Base-by-base conservation (phyloP, 2,113 vertebrate genomes). In the Mesitornis unicolor region DNA sequence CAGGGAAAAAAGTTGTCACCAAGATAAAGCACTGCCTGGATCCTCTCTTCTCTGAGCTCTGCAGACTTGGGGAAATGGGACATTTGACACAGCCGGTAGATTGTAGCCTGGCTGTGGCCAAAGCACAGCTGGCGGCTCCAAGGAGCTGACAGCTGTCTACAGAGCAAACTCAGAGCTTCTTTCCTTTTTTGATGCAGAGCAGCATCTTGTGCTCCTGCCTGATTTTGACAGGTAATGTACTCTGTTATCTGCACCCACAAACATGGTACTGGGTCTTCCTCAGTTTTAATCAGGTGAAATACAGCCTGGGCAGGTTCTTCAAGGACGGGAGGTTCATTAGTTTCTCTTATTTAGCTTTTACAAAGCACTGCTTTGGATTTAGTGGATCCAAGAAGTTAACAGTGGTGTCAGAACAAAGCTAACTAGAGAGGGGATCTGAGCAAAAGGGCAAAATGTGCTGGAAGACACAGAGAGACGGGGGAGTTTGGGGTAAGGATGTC, bases 11-110 rank as follows among this genome's bases (percentile, higher is more conserved):
- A 86, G 68, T 35, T 74, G 84, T 90, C 86, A 57, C 82, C 28
- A 68, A 95, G 95, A 96, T 87, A 92, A 92, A 87, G 77, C n/a
- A 38, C 80, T 74, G 87, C 91, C 85, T 67, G 81, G 68, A 69
- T 91, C 25, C 85, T 77, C 61, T 79, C 84, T 91, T 83, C 87
- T 16, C 38, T 43, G 69, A 92, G 82, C 79, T 78, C 65, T 22
- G 81, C n/a, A 64, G 78, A 4, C 60, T 13, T 24, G 65, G 43
- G 56, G 64, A 48, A 60, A 69, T 0, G 18, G 77, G 86, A 42
- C 74, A 63, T 93, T 69, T 93, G 93, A 77, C 76, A 83, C 2
- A 5, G 54, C 25, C 3, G 1, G 67, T 5, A 86, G 83, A 92
- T 89, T 87, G 83, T 25, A 87, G 60, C 4, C 80, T 87, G 89